A percentile compares a stretch with the other conserved stretches of the same genome.
Conservation (phyloP, 2,888 invertebrate species). For the Sclerodermus sp. region DNA sequence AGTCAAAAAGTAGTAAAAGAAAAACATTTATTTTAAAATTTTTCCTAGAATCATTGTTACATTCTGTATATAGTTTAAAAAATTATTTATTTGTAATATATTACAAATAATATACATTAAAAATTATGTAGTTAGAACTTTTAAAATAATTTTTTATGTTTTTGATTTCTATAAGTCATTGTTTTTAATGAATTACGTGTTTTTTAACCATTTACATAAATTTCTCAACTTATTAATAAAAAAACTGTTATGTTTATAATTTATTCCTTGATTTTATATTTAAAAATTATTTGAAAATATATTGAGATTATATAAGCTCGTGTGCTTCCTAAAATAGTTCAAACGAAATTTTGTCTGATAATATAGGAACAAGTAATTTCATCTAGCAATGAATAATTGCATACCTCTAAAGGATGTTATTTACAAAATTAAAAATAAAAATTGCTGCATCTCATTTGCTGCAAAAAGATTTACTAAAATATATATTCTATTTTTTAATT, state of each 20-base stretch:
- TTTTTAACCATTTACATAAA: too few relatives aligned
- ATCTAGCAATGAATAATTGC: not conserved
- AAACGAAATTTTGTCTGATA: not conserved
- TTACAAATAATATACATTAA: too few relatives aligned
- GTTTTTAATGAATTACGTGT: too few relatives aligned
- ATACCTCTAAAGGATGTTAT: not conserved
- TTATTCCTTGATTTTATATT: too few relatives aligned
- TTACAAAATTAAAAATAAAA: not conserved
- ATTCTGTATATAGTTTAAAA: too few relatives aligned
- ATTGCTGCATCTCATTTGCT: not conserved
- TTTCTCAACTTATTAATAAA: too few relatives aligned
- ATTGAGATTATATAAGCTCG: not conserved
- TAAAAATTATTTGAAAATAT: not conserved
- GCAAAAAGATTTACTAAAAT: not conserved
- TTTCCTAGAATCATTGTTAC: too few relatives aligned
- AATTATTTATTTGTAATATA: too few relatives aligned
- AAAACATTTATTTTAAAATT: too few relatives aligned
- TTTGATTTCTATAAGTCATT: too few relatives aligned
- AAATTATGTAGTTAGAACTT: not conserved
- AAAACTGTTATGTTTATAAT: too few relatives aligned
- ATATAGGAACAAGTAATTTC: not conserved
- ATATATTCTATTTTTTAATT: not conserved
- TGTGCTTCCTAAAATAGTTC: not conserved
- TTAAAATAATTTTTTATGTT: not conserved
- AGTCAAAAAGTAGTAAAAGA: too few relatives aligned